phyloP scores from a whole-genome alignment of 2,888 invertebrate species.

The Dorcus parallelipipedus region DNA sequence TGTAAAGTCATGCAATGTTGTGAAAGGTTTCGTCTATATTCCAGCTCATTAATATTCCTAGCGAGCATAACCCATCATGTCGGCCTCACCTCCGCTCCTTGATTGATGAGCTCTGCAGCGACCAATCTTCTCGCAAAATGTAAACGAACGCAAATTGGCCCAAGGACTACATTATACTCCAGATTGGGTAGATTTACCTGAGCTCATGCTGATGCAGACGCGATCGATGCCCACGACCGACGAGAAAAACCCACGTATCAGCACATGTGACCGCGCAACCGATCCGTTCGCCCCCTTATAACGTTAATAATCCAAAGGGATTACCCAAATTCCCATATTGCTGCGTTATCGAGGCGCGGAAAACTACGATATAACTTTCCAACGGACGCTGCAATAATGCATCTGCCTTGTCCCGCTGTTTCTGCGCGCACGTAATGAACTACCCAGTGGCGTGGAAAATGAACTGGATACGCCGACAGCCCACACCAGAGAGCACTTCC shows the following conservation, averaged over 20 bases:
- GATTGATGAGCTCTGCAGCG: constrained; percentile 16
- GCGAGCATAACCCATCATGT: constrained; percentile 42
- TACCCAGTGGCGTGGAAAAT: constrained; percentile 45
- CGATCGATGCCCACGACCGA: constrained; percentile 18
- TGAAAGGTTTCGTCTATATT: constrained; percentile 23
- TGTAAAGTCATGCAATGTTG: constrained; percentile 23
- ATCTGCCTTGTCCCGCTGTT: constrained; percentile 10
- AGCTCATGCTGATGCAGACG: constrained; percentile 22
- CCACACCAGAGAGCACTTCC: constrained; percentile 1
- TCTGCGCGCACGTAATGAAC: constrained; percentile 40
- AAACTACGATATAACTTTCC: constrained; percentile 26
- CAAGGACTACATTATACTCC: constrained; percentile 38
- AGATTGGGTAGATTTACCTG: constrained; percentile 36
- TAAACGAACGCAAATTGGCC: constrained; percentile 46
- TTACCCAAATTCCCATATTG: constrained; percentile 27
- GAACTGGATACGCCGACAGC: constrained; percentile 33
- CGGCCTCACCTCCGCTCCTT: constrained; percentile 26
- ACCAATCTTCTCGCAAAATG: constrained; percentile 31
- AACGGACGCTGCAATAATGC: constrained; percentile 28
- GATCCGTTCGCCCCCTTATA: constrained; percentile 14
- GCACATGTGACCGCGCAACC: constrained; percentile 6
- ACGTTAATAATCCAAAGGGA: constrained; percentile 28
- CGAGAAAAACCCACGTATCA: background rate
- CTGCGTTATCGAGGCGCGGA: constrained; percentile 24
- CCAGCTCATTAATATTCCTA: constrained; percentile 44